Evolutionary conservation across 2,888 invertebrate species (phyloP), one percentile per base, ranked within the genome.

Genomic region (Drosophila formosana): DNA sequence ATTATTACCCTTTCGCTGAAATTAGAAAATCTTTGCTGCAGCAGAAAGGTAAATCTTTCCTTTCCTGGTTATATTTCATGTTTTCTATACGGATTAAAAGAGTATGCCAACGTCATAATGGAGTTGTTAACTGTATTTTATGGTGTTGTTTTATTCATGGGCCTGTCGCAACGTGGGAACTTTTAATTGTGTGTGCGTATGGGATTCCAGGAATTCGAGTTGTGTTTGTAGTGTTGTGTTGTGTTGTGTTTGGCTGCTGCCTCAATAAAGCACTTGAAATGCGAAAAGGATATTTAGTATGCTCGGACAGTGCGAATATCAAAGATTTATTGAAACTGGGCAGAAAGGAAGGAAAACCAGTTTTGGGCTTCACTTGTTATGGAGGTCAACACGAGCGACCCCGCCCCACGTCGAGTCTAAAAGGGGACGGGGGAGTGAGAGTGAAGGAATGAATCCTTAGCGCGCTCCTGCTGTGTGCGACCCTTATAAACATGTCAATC

Each of bases 401-500:
- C 37, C n/a, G 26, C 46, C 26, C 41, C 13, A n/a, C 6, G 11
- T 5, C 23, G 37, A 3, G 8, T n/a, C 32, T 4, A 13, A 28
- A 46, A 26, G 9, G 34, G 26, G 3, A 13, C 23, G 23, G 8
- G 25, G 32, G 18, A 37, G 25, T 23, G 23, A 11, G 18, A 41
- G n/a, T 41, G 23, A 9, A 25, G 34, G 34, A 57, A 47, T 25
- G 58, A 39, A 41, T 49, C 60, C 37, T 46, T 57, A 51, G 63
- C 56, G 46, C 68, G 63, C 56, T 50, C 68, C 75, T 62, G 65
- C 75, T 65, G 72, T 41, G 41, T 11, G 62, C 66, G 87, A 87
- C 89, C 89, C 87, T 84, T 88, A 88, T 87, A 87, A 87, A 87
- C 89, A 87, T 88, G 86, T 87, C 86, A 87, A 87, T 87, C 89